Conservation (phyloP, 2,888 invertebrate species). For the Myopa testacea region DNA sequence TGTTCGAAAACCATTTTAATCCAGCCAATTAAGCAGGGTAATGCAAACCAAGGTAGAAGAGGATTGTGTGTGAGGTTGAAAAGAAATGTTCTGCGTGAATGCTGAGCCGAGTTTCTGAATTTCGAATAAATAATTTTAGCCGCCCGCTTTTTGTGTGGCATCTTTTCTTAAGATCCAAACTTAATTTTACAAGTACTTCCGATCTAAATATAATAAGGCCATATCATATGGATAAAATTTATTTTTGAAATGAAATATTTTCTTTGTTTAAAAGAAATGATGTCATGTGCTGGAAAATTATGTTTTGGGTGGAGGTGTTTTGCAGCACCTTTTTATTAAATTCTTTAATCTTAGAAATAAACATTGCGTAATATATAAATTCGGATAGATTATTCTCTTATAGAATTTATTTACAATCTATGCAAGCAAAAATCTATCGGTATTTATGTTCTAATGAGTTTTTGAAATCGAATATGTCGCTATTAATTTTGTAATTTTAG, state of each 20-base stretch:
- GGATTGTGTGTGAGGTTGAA: neutral
- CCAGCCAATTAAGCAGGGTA: neutral
- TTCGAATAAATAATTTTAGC: neutral
- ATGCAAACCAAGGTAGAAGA: too few relatives aligned
- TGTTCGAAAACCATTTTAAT: neutral
- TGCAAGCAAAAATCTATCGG: neutral
- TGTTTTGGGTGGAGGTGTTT: conserved; percentile 3
- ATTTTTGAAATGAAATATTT: conserved; percentile 24
- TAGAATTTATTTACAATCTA: too few relatives aligned
- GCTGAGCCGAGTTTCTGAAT: too few relatives aligned
- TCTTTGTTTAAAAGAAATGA: neutral
- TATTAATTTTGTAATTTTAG: neutral
- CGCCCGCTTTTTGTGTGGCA: too few relatives aligned
- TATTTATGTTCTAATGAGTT: neutral
- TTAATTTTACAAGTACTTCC: conserved; percentile 17
- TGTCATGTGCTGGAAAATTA: neutral
- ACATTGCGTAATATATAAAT: too few relatives aligned
- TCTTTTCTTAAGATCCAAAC: neutral
- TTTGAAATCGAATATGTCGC: conserved; percentile 13
- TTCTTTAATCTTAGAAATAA: too few relatives aligned
- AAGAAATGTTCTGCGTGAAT: neutral
- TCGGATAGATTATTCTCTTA: too few relatives aligned
- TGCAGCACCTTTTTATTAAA: neutral
- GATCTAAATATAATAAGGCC: conserved; percentile 52
- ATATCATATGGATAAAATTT: conserved; percentile 48